phyloP scores from a whole-genome alignment of 2,113 vertebrate species.

The Motacilla alba region DNA sequence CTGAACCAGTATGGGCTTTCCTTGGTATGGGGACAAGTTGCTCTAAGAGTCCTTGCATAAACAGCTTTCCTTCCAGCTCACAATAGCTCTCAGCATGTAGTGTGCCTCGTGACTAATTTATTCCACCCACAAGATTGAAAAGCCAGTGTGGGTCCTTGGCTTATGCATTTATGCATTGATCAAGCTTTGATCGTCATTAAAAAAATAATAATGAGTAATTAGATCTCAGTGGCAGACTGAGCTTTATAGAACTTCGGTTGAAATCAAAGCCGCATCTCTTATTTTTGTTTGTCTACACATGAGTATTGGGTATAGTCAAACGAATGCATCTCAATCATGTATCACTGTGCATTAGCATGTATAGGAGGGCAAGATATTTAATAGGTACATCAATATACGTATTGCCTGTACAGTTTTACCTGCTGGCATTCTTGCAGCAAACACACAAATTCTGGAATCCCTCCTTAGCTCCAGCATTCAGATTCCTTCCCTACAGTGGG shows the following conservation, averaged over 20 bases:
- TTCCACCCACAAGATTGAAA: constrained; percentile 18
- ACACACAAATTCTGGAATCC: not conserved
- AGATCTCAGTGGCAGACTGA: not conserved
- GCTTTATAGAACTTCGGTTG: not conserved
- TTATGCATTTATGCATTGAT: not conserved
- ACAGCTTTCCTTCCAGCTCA: not conserved
- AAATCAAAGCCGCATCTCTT: not conserved
- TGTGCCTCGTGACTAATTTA: constrained; percentile 18
- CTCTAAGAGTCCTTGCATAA: not conserved
- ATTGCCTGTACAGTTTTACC: not conserved
- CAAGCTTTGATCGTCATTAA: not conserved
- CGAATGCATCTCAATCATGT: not conserved
- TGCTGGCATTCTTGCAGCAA: not conserved
- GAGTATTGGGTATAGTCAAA: not conserved
- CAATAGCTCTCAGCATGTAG: not conserved
- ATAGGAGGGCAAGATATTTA: not conserved
- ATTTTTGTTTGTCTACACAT: not conserved
- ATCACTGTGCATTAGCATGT: not conserved
- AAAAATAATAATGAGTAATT: constrained; percentile 4
- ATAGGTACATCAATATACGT: not conserved
- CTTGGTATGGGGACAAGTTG: not conserved
- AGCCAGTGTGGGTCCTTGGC: not conserved
- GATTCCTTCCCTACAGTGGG: not conserved
- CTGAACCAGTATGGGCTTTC: not conserved
- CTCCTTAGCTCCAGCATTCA: not conserved